Evolutionary conservation across 2,888 invertebrate species (phyloP).

Genomic region (Heliconius aoede): DNA sequence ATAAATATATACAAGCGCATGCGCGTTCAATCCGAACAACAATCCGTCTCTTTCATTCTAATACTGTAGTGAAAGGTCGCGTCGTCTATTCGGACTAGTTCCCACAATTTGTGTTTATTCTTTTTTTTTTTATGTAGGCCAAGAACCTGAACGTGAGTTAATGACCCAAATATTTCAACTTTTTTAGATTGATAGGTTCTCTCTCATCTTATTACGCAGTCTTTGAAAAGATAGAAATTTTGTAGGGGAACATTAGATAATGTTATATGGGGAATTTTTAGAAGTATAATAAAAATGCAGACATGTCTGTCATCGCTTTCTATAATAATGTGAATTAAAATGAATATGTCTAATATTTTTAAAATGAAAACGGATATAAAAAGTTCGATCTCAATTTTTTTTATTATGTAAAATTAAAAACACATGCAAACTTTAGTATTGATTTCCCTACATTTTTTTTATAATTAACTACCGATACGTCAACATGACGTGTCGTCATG

Average conservation of each 20-base stretch:
- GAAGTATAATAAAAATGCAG: neutral
- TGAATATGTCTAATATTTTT: neutral
- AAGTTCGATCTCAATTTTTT: neutral
- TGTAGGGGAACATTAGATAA: neutral
- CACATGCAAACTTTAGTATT: neutral
- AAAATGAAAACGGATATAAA: constrained; percentile 4
- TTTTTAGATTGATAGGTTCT: constrained; percentile 23
- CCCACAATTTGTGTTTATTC: constrained; percentile 64
- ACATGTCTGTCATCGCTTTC: neutral
- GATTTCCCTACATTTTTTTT: neutral
- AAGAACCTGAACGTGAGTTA: constrained; percentile 65
- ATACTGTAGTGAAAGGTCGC: constrained; percentile 67
- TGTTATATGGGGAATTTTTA: neutral
- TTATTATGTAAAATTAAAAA: neutral
- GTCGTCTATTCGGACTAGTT: constrained; percentile 69
- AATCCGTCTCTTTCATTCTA: constrained; percentile 63
- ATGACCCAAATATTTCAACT: constrained; percentile 53
- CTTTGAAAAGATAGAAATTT: constrained; percentile 4
- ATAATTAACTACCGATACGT: neutral
- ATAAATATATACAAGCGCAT: constrained; percentile 41
- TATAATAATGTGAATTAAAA: neutral
- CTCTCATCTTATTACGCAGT: neutral
- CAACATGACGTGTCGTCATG: neutral
- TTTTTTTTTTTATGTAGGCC: constrained; percentile 65
- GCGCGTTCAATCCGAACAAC: constrained; percentile 46